Evolutionary conservation across 2,797 vertebrate species (phyloP).

Genomic region (Hippocampus kuda): DNA sequence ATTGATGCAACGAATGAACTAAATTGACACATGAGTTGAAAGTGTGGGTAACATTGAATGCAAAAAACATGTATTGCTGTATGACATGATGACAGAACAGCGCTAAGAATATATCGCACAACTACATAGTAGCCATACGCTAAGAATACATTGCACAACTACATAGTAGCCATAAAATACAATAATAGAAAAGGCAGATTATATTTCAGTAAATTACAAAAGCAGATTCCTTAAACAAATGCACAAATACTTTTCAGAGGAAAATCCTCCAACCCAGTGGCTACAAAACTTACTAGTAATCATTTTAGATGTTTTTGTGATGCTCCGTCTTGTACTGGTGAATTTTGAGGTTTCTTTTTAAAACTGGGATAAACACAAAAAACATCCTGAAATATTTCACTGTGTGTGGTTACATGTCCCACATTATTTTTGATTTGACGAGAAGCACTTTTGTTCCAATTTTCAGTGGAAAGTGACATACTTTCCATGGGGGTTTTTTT

Average conservation of each 20-base stretch:
- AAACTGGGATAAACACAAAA: background rate
- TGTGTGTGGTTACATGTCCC: background rate
- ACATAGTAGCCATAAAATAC: background rate
- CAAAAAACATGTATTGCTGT: background rate
- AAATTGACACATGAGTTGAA: no score
- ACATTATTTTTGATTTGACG: no score
- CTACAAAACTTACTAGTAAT: background rate
- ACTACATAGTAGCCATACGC: background rate
- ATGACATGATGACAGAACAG: background rate
- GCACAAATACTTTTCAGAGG: no score
- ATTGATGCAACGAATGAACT: no score
- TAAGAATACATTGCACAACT: background rate
- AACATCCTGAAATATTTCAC: background rate
- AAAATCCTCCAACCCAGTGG: background rate
- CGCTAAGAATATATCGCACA: background rate
- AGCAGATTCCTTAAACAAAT: no score
- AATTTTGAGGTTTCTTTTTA: background rate
- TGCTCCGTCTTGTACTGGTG: background rate
- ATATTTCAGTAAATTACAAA: background rate
- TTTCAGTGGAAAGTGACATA: background rate
- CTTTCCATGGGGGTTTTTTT: background rate
- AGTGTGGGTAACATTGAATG: no score
- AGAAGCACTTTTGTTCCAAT: background rate
- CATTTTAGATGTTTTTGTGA: background rate
- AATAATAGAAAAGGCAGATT: background rate